Evolutionary conservation across 2,797 vertebrate genomes (phyloP).

Genomic region (Falco concolor): DNA sequence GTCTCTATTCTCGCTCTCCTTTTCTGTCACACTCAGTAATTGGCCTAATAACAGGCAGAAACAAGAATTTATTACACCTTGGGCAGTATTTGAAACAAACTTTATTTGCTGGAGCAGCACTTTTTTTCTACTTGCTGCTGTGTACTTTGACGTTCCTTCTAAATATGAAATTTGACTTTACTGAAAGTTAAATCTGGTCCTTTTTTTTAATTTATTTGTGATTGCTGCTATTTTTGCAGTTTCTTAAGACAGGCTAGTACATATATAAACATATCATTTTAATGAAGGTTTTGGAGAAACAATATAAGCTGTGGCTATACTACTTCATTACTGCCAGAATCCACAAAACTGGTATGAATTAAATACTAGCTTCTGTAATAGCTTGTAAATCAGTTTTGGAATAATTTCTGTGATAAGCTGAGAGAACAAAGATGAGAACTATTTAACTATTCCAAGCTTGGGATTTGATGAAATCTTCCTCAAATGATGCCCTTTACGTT

Average conservation of each 20-base stretch:
- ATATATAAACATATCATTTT: slow-evolving; percentile 64
- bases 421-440: neutral
- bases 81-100: slow-evolving; percentile 74
- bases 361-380: slow-evolving; percentile 10
- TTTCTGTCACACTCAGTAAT: slow-evolving; percentile 62
- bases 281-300: slow-evolving; percentile 38
- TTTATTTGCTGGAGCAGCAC: slow-evolving; percentile 76
- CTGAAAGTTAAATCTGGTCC: slow-evolving; percentile 67
- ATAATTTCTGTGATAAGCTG: slow-evolving; percentile 32
- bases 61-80: slow-evolving; percentile 73
- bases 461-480: slow-evolving; percentile 28
- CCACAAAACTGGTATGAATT: slow-evolving; percentile 44
- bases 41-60: slow-evolving; percentile 76
- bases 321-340: slow-evolving; percentile 34
- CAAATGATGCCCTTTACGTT: neutral
- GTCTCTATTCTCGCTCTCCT: slow-evolving; percentile 4
- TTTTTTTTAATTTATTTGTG: slow-evolving; percentile 10
- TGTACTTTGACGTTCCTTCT: slow-evolving; percentile 68
- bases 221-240: slow-evolving; percentile 61
- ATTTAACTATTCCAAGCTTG: neutral
- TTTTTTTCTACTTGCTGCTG: slow-evolving; percentile 57
- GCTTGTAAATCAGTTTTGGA: slow-evolving; percentile 43
- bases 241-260: slow-evolving; percentile 50
- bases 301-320: slow-evolving; percentile 23
- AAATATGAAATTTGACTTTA: slow-evolving; percentile 73